These are phyloP conservation scores for Noctuana brunneofusca DNA, from an alignment of 2,888 invertebrate species.

Conservation along the genomic window DNA sequence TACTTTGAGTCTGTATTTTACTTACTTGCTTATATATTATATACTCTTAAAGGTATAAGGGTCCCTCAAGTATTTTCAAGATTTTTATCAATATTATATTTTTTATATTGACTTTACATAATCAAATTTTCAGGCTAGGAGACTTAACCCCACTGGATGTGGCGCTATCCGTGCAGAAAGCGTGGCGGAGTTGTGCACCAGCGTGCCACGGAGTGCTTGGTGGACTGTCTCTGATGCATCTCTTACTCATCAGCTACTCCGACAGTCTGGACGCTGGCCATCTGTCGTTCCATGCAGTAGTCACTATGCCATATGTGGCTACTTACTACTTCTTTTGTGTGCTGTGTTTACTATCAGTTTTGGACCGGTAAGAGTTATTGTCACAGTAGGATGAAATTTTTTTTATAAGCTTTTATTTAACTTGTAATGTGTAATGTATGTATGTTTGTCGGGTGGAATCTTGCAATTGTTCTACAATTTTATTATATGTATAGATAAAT, in stretches of 20 bases:
- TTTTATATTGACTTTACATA: too few species aligned
- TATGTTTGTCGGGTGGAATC: too few species aligned
- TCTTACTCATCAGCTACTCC: slow-evolving; percentile 81
- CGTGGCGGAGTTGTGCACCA: slow-evolving; percentile 75
- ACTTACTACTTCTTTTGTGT: slow-evolving; percentile 83
- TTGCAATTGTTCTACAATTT: too few species aligned
- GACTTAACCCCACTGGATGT: slow-evolving; percentile 79
- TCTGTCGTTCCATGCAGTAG: slow-evolving; percentile 73
- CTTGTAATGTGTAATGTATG: too few species aligned
- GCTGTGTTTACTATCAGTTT: slow-evolving; percentile 82
- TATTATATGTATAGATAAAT: too few species aligned
- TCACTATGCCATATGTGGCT: slow-evolving; percentile 79
- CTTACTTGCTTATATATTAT: too few species aligned
- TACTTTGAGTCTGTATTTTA: too few species aligned
- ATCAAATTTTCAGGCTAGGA: slow-evolving; percentile 58
- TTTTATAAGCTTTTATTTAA: too few species aligned
- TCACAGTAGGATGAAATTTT: too few species aligned
- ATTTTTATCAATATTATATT: too few species aligned
- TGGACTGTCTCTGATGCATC: slow-evolving; percentile 83
- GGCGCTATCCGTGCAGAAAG: slow-evolving; percentile 76
- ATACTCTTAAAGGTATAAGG: too few species aligned
- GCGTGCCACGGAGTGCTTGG: slow-evolving; percentile 84
- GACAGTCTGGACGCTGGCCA: slow-evolving; percentile 74
- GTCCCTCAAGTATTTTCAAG: too few species aligned
- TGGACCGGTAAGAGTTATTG: slow-evolving; percentile 80